Conservation (phyloP, 2,888 invertebrate species). For the Empis stercorea region DNA sequence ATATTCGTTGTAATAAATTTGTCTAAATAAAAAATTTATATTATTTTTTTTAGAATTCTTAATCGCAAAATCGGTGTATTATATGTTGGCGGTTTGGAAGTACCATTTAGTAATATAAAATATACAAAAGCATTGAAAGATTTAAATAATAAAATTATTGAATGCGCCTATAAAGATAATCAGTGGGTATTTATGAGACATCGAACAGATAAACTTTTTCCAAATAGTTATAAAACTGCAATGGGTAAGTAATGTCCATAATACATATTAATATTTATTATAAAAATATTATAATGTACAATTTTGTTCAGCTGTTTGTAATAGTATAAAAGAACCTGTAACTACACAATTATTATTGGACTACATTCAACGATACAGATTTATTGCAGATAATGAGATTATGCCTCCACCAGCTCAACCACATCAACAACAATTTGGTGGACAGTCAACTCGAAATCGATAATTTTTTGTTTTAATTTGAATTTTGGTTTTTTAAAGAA, state of each 20-base stretch:
- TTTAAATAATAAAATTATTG: slow-evolving; percentile 86
- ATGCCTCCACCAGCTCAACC: slow-evolving; percentile 50
- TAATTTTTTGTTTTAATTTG: no score
- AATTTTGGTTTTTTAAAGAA: no score
- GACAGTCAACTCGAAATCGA: no score
- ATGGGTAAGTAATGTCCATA: slow-evolving; percentile 47
- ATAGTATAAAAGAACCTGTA: slow-evolving; percentile 72
- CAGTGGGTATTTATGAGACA: slow-evolving; percentile 92
- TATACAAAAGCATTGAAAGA: slow-evolving; percentile 65
- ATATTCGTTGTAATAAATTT: no score
- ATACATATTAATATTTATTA: no score
- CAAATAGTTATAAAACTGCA: slow-evolving; percentile 82
- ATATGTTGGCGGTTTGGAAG: slow-evolving; percentile 60
- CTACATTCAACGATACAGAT: slow-evolving; percentile 54
- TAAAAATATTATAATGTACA: no score
- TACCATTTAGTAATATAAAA: slow-evolving; percentile 60
- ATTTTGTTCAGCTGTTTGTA: slow-evolving; percentile 76
- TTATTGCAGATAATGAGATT: slow-evolving; percentile 49
- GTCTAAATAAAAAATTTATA: no score
- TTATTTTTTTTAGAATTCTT: slow-evolving; percentile 43
- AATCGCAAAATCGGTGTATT: slow-evolving; percentile 57
- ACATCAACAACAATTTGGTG: background rate
- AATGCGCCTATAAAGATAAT: slow-evolving; percentile 72
- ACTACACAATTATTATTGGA: slow-evolving; percentile 68
- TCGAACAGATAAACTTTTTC: slow-evolving; percentile 90